These are phyloP conservation scores for Papilio gigon DNA, from an alignment of 2,888 invertebrate species.

Conservation along the genomic window DNA sequence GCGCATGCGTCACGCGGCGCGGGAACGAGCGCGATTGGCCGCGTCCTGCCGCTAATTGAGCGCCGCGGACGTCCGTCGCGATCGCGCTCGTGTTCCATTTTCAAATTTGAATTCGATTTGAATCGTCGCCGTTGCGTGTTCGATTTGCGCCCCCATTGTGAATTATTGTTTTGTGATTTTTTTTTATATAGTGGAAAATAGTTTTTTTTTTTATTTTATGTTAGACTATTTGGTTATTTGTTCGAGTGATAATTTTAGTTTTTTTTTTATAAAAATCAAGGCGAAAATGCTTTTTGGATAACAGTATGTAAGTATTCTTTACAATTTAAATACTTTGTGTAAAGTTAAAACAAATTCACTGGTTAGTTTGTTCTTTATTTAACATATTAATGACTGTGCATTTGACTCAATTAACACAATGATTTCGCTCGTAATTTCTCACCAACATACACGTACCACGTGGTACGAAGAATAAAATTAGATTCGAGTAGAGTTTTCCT, in stretches of 20 bases:
- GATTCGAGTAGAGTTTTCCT: not conserved
- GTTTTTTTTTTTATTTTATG: not conserved
- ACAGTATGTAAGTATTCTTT: conserved; percentile 16
- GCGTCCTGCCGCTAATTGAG: conserved; percentile 74
- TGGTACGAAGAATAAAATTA: not conserved
- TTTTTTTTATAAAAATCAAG: not conserved
- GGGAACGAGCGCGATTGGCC: conserved; percentile 69
- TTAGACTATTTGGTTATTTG: not conserved
- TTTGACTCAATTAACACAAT: not conserved
- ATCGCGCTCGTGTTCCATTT: conserved; percentile 52
- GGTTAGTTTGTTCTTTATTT: too few relatives aligned
- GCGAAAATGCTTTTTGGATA: not conserved
- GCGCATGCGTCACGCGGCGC: conserved; percentile 52
- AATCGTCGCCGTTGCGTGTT: conserved; percentile 35
- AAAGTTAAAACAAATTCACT: too few relatives aligned
- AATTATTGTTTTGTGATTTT: conserved; percentile 14
- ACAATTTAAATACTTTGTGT: not conserved
- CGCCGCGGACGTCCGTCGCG: conserved; percentile 69
- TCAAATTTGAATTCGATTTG: conserved; percentile 45
- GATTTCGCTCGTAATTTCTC: conserved; percentile 3
- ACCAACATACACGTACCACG: conserved; percentile 1
- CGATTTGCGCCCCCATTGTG: conserved; percentile 34
- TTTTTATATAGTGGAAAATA: not conserved
- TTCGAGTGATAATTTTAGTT: conserved; percentile 13
- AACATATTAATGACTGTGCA: not conserved